phyloP scores from a whole-genome alignment of 2,113 vertebrate species.

The Sus scrofa region T2T-Sscrofa CM000812.6:240888001-240888500 shows the following conservation, averaged over 20 bases:
- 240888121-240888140: not conserved
- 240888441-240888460: not conserved
- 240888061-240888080: not conserved
- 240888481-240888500: not conserved
- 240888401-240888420: not conserved
- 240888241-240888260: not conserved
- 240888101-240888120: slow-evolving; percentile 14
- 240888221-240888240: not conserved
- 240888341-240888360: not conserved
- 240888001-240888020: not conserved
- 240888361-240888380: not conserved
- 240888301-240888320: not conserved
- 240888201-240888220: not conserved
- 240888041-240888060: slow-evolving; percentile 1
- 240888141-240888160: not conserved
- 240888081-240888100: not conserved
- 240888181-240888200: slow-evolving; percentile 13
- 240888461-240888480: not conserved
- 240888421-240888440: not conserved
- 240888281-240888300: not conserved
- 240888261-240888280: not conserved
- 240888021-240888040: not conserved
- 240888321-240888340: not conserved
- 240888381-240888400: slow-evolving; percentile 21
- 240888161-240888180: not conserved